These are phyloP conservation scores for Paratrypauchen microcephalus DNA, from an alignment of 2,797 vertebrate genomes.

Conservation along the genomic window DNA sequence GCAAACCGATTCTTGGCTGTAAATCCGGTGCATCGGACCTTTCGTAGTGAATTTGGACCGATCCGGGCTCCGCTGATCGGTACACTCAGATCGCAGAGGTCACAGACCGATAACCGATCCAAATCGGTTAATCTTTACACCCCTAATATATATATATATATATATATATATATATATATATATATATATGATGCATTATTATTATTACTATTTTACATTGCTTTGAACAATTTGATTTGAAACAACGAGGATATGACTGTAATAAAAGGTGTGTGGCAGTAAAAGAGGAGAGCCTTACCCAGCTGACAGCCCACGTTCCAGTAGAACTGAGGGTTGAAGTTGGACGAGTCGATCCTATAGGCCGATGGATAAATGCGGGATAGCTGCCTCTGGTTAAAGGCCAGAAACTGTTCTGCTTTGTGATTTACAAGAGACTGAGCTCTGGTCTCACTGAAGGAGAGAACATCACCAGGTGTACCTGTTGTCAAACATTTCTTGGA, in stretches of 20 bases:
- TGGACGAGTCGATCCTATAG: conserved; percentile 97
- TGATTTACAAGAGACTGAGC: conserved; percentile 94
- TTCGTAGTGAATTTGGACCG: no score
- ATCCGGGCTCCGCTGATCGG: no score
- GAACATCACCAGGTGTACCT: conserved; percentile 91
- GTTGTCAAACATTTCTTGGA: conserved; percentile 27
- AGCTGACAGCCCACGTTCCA: conserved; percentile 96
- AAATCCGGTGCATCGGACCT: no score
- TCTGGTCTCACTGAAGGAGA: conserved; percentile 94
- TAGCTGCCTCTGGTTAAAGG: conserved; percentile 94
- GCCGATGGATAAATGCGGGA: conserved; percentile 96
- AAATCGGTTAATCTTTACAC: no score
- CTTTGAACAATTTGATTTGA: not conserved
- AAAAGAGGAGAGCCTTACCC: conserved; percentile 74
- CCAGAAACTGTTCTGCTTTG: conserved; percentile 88
- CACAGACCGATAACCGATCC: no score
- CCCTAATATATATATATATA: no score
- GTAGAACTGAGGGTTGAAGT: conserved; percentile 95
- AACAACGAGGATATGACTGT: not conserved
- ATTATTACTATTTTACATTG: no score
- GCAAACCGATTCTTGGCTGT: no score
- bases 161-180: no score
- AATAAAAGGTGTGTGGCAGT: not conserved
- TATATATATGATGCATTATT: no score
- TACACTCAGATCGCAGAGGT: no score